Evolutionary conservation across 2,113 vertebrate genomes (phyloP), one percentile per base, ranked within the genome.

Genomic region (Aphelocoma coerulescens): DNA sequence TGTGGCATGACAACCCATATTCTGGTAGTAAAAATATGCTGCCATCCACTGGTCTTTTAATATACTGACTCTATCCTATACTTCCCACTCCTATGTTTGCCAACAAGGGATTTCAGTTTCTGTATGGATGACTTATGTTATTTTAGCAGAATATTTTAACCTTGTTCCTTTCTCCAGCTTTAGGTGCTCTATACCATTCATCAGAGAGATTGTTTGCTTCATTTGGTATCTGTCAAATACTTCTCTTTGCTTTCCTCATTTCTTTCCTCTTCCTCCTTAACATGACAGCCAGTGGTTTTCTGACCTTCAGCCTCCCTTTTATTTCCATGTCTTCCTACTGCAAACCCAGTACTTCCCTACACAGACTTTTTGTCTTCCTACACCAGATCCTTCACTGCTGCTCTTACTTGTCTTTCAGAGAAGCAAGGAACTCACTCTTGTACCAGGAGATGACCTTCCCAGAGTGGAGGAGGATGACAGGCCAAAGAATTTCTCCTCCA

Each of bases 31-130:
- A 88, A 95, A 97, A 93, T 46, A 20, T 81, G 68, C 96, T 95
- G 96, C 95, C 92, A 93, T 93, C 94, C 96, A 67, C 92, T 96
- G 95, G 85, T 81, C 55, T 88, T 58, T 58, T 67, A 43, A 54
- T 84, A 63, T 55, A 83, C 26, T 85, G 78, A 74, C 91, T 73
- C 0, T 37, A 37, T 58, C 32, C 17, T n/a, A 12, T 24, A 54
- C 41, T 73, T 62, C 24, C 37, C 16, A 14, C 62, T 68, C 32
- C 32, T 55, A 0, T 33, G 54, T 72, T 82, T 85, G 65, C 48
- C 54, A 67, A 2, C 35, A 46, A 41, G 20, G 10, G 41, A 62
- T 81, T 86, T 81, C 46, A 46, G 49, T 72, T 78, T 71, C 65
- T 88, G 7, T 81, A 22, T 19, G 54, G 46, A 48, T 44, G 18